Percentiles rank a stretch among this genome's conserved stretches.
These are phyloP conservation scores for Drosophila infuscata DNA, from an alignment of 2,888 invertebrate genomes.

Conservation along the genomic window DNA sequence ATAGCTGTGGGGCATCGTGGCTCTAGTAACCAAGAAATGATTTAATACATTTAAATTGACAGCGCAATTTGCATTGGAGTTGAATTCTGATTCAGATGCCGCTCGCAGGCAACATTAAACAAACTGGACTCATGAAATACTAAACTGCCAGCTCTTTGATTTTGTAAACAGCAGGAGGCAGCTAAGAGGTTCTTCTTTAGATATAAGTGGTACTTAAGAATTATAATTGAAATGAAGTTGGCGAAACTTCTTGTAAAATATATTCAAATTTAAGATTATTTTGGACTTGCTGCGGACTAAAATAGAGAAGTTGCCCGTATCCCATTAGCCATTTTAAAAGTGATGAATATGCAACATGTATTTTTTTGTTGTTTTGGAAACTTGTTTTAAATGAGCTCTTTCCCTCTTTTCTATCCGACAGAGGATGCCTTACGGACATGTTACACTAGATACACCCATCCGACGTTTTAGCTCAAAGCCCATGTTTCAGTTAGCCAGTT, in stretches of 20 bases:
- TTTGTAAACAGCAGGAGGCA: conserved; percentile 4
- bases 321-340: not conserved
- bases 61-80: conserved; percentile 35
- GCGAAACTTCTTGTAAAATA: not conserved
- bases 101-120: conserved; percentile 37
- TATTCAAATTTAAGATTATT: not conserved
- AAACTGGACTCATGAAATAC: conserved; percentile 11
- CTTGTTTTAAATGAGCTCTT: too few relatives aligned
- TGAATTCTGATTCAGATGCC: not conserved
- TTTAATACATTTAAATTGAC: conserved; percentile 63
- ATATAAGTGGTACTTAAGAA: not conserved
- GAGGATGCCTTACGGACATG: not conserved
- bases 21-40: conserved; percentile 49
- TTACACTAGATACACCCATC: conserved; percentile 7
- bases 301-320: not conserved
- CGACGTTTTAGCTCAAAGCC: not conserved
- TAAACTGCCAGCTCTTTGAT: not conserved
- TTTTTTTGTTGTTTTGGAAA: not conserved
- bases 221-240: conserved; percentile 4
- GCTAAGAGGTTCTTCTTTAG: conserved; percentile 4
- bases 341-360: not conserved
- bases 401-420: not conserved
- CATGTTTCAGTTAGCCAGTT: conserved; percentile 15
- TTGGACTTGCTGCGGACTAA: not conserved
- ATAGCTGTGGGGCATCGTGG: conserved; percentile 11